A percentile compares a stretch with the other conserved stretches of the same genome.
These are phyloP conservation scores for Girardia tigrina DNA, from an alignment of 2,888 invertebrate species.

Conservation along the genomic window DNA sequence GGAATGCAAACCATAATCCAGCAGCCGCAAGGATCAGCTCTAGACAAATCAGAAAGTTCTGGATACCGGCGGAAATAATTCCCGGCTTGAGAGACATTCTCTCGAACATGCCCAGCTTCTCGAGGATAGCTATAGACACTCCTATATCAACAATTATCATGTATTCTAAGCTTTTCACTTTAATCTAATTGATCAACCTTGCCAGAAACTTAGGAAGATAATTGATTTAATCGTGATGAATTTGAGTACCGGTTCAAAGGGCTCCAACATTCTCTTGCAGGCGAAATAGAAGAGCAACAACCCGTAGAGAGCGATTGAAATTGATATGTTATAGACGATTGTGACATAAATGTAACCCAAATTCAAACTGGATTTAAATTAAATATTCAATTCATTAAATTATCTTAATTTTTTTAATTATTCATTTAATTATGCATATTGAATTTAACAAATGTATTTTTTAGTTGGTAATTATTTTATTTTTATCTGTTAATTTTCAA, in stretches of 20 bases:
- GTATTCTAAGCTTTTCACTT: not conserved
- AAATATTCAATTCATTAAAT: not conserved
- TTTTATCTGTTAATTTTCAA: too few species aligned
- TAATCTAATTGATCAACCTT: not conserved
- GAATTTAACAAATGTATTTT: too few species aligned
- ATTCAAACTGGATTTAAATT: not conserved
- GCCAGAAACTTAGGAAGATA: conserved; percentile 27
- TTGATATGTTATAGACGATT: conserved; percentile 19
- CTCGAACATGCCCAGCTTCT: not conserved
- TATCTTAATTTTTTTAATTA: not conserved
- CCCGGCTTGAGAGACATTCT: not conserved
- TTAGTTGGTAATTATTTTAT: too few species aligned
- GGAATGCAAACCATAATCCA: not conserved
- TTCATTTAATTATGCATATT: not conserved
- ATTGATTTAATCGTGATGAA: conserved; percentile 24
- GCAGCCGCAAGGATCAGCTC: not conserved
- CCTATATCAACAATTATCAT: not conserved
- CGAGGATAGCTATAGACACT: not conserved
- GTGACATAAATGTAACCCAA: conserved; percentile 25
- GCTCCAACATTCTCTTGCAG: not conserved
- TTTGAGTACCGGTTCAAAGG: conserved; percentile 26
- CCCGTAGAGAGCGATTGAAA: conserved; percentile 3
- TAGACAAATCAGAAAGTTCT: not conserved
- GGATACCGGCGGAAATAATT: not conserved
- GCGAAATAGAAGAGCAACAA: conserved; percentile 26